These are phyloP conservation scores for fruit fly (Drosophila melanogaster) DNA, from an alignment of 1,140 invertebrate species.

Conservation along the genomic window DNA sequence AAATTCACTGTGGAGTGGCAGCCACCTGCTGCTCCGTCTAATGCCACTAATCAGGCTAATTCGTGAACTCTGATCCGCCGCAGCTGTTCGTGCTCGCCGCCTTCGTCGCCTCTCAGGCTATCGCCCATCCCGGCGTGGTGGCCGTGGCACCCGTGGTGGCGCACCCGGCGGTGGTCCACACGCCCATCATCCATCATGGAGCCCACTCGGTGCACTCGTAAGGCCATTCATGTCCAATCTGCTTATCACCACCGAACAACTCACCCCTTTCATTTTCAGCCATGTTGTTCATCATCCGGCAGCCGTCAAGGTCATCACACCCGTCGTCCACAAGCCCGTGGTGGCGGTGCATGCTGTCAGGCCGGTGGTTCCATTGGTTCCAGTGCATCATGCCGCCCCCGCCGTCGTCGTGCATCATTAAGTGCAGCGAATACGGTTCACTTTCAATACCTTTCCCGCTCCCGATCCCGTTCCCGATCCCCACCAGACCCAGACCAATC, in stretches of 20 bases:
- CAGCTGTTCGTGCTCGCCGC: constrained; percentile 70
- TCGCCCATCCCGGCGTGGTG: constrained; percentile 66
- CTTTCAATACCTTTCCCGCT: background rate
- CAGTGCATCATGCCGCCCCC: constrained; percentile 86
- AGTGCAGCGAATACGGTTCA: background rate
- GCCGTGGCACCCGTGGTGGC: constrained; percentile 86
- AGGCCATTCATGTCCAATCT: constrained; percentile 48
- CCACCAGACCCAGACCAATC: too few species aligned
- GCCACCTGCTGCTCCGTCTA: constrained; percentile 8
- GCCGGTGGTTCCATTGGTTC: constrained; percentile 84
- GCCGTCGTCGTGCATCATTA: constrained; percentile 85
- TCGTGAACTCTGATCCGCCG: constrained; percentile 18
- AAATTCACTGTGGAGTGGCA: background rate
- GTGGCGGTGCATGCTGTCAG: constrained; percentile 85
- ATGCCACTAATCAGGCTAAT: constrained; percentile 27
- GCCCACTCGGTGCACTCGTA: constrained; percentile 83
- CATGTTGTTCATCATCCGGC: constrained; percentile 82
- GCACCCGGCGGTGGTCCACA: constrained; percentile 76
- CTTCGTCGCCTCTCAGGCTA: constrained; percentile 59
- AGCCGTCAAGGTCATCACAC: constrained; percentile 71
- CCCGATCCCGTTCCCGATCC: constrained; percentile 7
- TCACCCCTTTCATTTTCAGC: constrained; percentile 33
- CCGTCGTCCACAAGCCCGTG: constrained; percentile 78
- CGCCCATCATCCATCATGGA: constrained; percentile 74
- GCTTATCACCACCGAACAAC: constrained; percentile 10